A percentile compares a stretch with the other conserved stretches of the same genome.
Conservation (phyloP, 1,140 invertebrate species). For the Portunus trituberculatus region DNA sequence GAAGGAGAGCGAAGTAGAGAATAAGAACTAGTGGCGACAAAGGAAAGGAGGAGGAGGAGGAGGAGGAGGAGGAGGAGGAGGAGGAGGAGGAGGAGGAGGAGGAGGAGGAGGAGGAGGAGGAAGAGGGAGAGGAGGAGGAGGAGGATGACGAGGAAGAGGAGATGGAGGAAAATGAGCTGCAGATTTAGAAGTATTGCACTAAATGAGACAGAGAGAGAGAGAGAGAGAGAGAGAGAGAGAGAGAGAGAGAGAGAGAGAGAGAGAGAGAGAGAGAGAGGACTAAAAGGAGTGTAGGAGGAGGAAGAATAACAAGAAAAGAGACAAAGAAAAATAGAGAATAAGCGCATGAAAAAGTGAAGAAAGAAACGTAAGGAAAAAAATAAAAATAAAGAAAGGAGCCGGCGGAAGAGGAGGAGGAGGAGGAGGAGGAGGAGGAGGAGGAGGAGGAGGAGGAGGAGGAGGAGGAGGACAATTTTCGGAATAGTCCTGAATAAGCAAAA, state of each 20-base stretch:
- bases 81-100: too few relatives aligned
- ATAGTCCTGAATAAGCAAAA: too few relatives aligned
- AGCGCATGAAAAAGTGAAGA: neutral
- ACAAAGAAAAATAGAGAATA: neutral
- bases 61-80: too few relatives aligned
- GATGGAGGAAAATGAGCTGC: neutral
- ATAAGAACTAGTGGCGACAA: too few relatives aligned
- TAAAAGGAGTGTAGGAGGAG: neutral
- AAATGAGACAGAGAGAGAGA: neutral
- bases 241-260: conserved; percentile 17
- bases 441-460: neutral
- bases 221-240: conserved; percentile 25
- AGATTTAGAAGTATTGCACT: neutral
- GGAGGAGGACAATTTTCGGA: too few relatives aligned
- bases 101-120: neutral
- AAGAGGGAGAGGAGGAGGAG: too few relatives aligned
- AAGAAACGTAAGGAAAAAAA: neutral
- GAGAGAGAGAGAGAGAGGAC: conserved; percentile 1
- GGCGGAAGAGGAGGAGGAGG: neutral
- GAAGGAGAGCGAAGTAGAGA: neutral
- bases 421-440: neutral
- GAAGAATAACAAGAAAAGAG: neutral
- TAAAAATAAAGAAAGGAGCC: neutral
- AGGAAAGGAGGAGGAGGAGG: too few relatives aligned
- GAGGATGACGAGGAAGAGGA: too few relatives aligned